These are phyloP conservation scores for Augiades crinisus DNA, from an alignment of 2,888 invertebrate genomes.

Conservation along the genomic window DNA sequence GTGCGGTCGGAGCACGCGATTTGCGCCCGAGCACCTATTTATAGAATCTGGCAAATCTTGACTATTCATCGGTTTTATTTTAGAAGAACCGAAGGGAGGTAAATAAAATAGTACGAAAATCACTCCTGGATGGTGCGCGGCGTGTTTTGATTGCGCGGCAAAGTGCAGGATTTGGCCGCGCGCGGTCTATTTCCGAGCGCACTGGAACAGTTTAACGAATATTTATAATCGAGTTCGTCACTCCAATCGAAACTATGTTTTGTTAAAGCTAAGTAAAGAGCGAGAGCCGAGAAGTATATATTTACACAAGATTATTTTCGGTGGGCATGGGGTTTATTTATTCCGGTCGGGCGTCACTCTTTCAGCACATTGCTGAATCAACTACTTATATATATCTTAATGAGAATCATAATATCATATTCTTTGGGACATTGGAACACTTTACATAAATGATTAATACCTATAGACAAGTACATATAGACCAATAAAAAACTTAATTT, in stretches of 20 bases:
- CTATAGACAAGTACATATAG: too few relatives aligned
- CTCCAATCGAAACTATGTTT: conserved; percentile 60
- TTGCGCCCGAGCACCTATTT: conserved; percentile 72
- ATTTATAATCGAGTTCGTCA: conserved; percentile 73
- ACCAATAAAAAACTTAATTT: too few relatives aligned
- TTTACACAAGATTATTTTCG: conserved; percentile 71
- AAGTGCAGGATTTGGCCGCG: conserved; percentile 48
- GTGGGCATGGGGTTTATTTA: conserved; percentile 58
- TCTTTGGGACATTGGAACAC: too few relatives aligned
- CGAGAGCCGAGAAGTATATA: conserved; percentile 57
- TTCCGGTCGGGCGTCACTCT: conserved; percentile 61
- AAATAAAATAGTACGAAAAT: conserved; percentile 72
- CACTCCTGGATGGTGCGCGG: conserved; percentile 52
- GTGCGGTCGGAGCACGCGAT: conserved; percentile 68
- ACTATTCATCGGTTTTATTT: conserved; percentile 72
- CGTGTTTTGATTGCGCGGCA: conserved; percentile 58
- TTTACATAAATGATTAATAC: too few relatives aligned
- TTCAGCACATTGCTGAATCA: conserved; percentile 71
- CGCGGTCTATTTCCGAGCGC: conserved; percentile 54
- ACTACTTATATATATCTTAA: conserved; percentile 42
- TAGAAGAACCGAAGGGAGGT: conserved; percentile 65
- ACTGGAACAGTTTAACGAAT: conserved; percentile 54
- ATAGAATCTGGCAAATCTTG: conserved; percentile 71
- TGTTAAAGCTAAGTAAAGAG: conserved; percentile 66
- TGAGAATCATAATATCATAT: conserved; percentile 56